A percentile compares a stretch with the other conserved stretches of the same genome.
Conservation (phyloP, 2,888 invertebrate species). For the Euzophera pinguis region DNA sequence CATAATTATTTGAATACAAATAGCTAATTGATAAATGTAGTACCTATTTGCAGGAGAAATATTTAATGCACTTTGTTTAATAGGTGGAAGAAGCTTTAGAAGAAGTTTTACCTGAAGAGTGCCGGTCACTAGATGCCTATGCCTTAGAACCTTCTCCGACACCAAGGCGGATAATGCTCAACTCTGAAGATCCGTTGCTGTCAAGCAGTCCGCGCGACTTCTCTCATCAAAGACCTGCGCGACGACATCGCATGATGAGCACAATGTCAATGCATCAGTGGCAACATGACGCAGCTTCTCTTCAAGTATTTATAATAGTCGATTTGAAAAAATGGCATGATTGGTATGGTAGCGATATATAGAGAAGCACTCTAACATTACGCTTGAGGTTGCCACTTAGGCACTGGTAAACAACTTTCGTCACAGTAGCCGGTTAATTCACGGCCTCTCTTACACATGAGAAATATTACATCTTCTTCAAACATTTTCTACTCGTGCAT, state of each 20-base stretch:
- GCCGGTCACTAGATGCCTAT: slow-evolving; percentile 81
- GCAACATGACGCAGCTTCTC: slow-evolving; percentile 59
- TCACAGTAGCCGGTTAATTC: too few relatives aligned
- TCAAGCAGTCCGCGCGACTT: slow-evolving; percentile 93
- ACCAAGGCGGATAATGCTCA: slow-evolving; percentile 92
- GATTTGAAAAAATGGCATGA: background rate
- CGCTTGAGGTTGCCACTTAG: too few relatives aligned
- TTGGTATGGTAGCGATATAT: too few relatives aligned
- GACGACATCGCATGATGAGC: slow-evolving; percentile 49
- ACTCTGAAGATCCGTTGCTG: slow-evolving; percentile 90
- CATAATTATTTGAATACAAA: too few relatives aligned
- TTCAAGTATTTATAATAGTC: slow-evolving; percentile 44
- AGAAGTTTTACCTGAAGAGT: slow-evolving; percentile 90
- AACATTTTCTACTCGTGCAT: too few relatives aligned
- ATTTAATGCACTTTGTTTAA: slow-evolving; percentile 9
- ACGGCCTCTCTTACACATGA: too few relatives aligned
- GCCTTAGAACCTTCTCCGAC: slow-evolving; percentile 83
- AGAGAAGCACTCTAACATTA: too few relatives aligned
- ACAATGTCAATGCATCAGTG: slow-evolving; percentile 56
- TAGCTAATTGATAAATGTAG: too few relatives aligned
- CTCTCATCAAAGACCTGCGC: slow-evolving; percentile 60
- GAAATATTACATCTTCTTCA: too few relatives aligned
- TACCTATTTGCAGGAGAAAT: too few relatives aligned
- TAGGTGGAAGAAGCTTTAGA: slow-evolving; percentile 90
- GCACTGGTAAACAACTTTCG: too few relatives aligned